phyloP scores from a whole-genome alignment of 2,113 vertebrate species.

The Coptodon bakossiorum region DNA sequence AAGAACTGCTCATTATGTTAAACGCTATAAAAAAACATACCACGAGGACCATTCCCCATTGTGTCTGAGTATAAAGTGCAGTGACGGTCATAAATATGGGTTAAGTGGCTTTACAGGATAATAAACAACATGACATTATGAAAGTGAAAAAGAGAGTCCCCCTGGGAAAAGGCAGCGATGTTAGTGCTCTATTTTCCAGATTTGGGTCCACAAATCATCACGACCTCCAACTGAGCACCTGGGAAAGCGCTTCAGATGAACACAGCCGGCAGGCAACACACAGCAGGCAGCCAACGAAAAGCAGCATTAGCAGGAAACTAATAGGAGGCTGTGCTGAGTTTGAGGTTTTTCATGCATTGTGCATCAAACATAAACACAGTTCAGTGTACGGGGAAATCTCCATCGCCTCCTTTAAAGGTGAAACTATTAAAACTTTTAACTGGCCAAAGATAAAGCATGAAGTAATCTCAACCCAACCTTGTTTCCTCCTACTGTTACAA shows the following conservation, averaged over 20 bases:
- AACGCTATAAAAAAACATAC: neutral
- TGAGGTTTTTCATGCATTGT: neutral
- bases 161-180: neutral
- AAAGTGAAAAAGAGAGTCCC: neutral
- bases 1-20: neutral
- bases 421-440: neutral
- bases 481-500: neutral
- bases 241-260: constrained; percentile 13
- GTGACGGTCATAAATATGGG: neutral
- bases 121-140: neutral
- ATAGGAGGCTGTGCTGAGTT: neutral
- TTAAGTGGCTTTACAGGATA: neutral
- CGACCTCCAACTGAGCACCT: constrained; percentile 3
- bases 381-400: neutral
- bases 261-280: neutral
- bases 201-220: constrained; percentile 27
- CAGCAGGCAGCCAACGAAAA: neutral
- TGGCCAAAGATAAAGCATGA: neutral
- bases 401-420: neutral
- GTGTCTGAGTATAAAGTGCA: neutral
- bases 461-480: neutral
- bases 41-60: neutral
- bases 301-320: neutral
- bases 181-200: neutral
- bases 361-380: neutral